Evolutionary conservation across 2,888 invertebrate species (phyloP), one percentile per base, ranked within the genome.

Genomic region (Drosophila leonis): DNA sequence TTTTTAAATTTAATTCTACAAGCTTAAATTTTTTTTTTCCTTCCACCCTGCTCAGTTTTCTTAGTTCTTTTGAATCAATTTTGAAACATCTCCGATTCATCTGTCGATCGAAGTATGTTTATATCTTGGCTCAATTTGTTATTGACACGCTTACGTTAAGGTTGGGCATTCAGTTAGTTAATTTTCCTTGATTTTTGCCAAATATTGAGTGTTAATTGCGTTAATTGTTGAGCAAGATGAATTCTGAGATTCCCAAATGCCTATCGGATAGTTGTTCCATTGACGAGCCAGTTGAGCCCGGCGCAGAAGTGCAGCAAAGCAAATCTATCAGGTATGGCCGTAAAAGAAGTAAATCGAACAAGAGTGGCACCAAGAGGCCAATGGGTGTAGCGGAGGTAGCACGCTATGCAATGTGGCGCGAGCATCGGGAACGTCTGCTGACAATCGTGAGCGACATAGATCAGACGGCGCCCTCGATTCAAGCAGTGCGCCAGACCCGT

Each of bases 371-470:
- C 20, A 37, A 20, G 4, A 18, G 3, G 20, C n/a, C 18, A 3
- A 9, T 18, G 37, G 10, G 0, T 4, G 1, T 39, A 1, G 0
- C 13, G 0, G 51, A 54, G 10, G 13, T 10, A 1, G 3, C 37
- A 1, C 49, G 60, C 1, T n/a, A 61, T 4, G 15, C 35, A 7
- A 75, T 77, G 74, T 86, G 84, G 74, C 41, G 15, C 0, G 73
- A 77, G 60, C 86, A 88, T 67, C 78, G 88, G 0, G 52, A 60
- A 0, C 82, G 88, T 0, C 44, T 86, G 13, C 55, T 61, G 31
- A 12, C 15, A 0, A 55, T 67, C 7, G 33, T 55, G 2, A 77
- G 64, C 20, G 66, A 66, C n/a, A 24, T 88, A 24, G 76, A 82
- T 15, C 60, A 76, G 0, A 20, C 63, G 1, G 46, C 86, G 0